These are phyloP conservation scores for Catalaphyllia jardinei DNA, from an alignment of 64 coral and sea anemone species.

Conservation along the genomic window DNA sequence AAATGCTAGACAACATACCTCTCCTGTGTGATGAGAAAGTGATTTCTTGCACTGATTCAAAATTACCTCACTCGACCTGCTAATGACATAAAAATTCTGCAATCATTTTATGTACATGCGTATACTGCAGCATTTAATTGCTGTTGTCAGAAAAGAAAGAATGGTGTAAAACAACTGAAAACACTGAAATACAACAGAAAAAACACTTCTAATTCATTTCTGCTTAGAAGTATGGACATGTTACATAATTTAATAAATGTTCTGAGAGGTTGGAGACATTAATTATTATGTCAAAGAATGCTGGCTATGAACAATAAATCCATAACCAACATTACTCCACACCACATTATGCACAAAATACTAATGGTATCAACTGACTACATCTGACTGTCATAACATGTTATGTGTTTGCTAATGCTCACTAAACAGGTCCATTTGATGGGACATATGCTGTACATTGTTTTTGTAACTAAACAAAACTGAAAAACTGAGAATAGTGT, in stretches of 20 bases:
- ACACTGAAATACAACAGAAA: constrained; percentile 3
- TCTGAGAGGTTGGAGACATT: neutral
- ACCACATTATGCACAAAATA: neutral
- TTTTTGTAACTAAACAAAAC: neutral
- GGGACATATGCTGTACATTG: constrained; percentile 8
- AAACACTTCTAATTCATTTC: neutral
- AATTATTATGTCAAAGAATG: neutral
- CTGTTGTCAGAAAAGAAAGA: neutral
- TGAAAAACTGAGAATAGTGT: neutral
- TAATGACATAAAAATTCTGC: neutral
- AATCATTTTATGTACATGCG: constrained; percentile 27
- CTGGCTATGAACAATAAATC: neutral
- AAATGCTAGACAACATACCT: neutral
- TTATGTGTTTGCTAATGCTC: neutral
- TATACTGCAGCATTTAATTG: neutral
- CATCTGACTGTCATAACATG: neutral
- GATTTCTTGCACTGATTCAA: neutral
- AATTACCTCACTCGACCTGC: neutral
- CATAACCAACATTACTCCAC: neutral
- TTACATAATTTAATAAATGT: constrained; percentile 33
- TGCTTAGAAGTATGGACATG: neutral
- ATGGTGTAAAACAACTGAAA: neutral
- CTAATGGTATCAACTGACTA: neutral
- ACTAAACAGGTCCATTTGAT: neutral
- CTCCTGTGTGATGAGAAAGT: neutral